Percentiles rank a stretch among this genome's conserved stretches.
Conservation (phyloP, 2,797 vertebrate species). For the Melanogrammus aeglefinus region DNA sequence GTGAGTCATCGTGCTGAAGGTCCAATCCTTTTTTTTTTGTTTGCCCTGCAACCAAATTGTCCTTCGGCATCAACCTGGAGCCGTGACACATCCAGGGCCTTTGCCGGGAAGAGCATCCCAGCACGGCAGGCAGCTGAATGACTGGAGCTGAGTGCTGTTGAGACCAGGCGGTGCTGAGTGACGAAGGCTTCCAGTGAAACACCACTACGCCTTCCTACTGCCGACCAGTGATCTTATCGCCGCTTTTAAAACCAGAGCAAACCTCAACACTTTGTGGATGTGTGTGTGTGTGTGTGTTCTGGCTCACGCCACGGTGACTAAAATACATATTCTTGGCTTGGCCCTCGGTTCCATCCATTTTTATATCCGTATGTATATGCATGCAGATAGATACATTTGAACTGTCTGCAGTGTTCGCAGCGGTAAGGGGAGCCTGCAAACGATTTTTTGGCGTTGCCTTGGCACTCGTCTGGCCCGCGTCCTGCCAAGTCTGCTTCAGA, state of each 20-base stretch:
- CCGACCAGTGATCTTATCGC: background rate
- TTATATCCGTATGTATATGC: background rate
- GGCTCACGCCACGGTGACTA: background rate
- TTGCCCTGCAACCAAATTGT: background rate
- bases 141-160: background rate
- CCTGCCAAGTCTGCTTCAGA: conserved; percentile 57
- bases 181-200: background rate
- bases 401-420: background rate
- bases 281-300: background rate
- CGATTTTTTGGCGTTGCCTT: conserved; percentile 64
- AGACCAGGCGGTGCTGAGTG: background rate
- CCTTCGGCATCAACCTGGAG: background rate
- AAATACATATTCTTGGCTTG: background rate
- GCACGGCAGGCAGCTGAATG: background rate
- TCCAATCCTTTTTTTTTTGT: background rate
- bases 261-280: background rate
- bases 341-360: background rate
- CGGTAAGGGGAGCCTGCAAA: conserved; percentile 62
- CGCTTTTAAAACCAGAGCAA: background rate
- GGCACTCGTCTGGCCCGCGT: conserved; percentile 30
- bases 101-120: background rate
- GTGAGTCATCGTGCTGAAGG: background rate
- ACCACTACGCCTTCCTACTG: background rate
- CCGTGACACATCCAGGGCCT: background rate
- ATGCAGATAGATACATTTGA: background rate